Base-by-base conservation (phyloP, 2,888 invertebrate species). In the Cosmia trapezina region DNA sequence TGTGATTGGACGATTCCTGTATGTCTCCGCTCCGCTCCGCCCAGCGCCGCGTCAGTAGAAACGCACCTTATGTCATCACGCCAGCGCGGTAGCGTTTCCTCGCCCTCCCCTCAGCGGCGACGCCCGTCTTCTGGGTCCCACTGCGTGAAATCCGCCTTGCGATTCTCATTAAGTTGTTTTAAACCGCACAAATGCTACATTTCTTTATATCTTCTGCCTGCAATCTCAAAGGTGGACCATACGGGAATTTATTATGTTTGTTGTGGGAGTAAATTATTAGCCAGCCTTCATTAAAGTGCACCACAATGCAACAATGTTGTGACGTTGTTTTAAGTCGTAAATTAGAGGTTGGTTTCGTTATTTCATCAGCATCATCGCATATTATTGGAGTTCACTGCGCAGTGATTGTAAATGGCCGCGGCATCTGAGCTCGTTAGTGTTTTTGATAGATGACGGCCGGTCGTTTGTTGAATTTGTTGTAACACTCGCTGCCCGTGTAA, bases 361-460 rank as follows among this genome's bases (percentile, higher is more conserved):
- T 93, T 93, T 93, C 92, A 92, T 92, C 93, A 90, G 89, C 90
- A 93, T 93, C 92, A 92, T 94, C 91, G 91, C 92, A 90, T 93
- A 93, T 95, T 94, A 95, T 94, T 94, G 93, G 93, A 90, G 87
- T 88, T 83, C 82, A 83, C 83, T 73, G 83, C 89, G 89, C 88
- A 89, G 92, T 91, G 93, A 94, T 94, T 95, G 94, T 95, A 93
- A 94, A 94, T 92, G 89, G 93, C 91, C 92, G 91, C 93, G 91
- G 94, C 93, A 94, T 95, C 94, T 89, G 88, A 90, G 94, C 95
- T 96, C 96, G 96, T 96, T 96, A 96, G 94, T 90, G 93, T 94
- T 94, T 95, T 95, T 96, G 96, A 96, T 96, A 96, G 95, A 96
- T 96, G 95, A 95, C 94, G 93, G 89, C 91, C 92, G 94, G 92